Conservation (phyloP, 2,888 invertebrate species). For the Tenthredo distinguenda region DNA sequence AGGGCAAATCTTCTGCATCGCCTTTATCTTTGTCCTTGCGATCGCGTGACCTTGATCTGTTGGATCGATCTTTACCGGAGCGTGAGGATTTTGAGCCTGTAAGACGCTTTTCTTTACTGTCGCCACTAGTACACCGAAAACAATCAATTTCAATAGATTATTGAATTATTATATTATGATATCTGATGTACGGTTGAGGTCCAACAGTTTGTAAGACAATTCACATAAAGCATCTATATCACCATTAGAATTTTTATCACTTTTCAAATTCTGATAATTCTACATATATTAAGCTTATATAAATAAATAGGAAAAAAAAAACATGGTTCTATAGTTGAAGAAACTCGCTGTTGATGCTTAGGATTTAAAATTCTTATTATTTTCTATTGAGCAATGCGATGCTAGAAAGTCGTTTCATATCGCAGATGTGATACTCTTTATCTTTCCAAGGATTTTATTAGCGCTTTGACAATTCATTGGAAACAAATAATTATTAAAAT, state of each 20-base stretch:
- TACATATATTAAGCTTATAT: neutral
- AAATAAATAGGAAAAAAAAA: neutral
- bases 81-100: constrained; percentile 82
- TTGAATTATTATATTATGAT: constrained; percentile 57
- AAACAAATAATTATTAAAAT: constrained; percentile 29
- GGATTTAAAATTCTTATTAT: neutral
- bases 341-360: neutral
- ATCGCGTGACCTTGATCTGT: constrained; percentile 82
- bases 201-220: constrained; percentile 29
- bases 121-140: constrained; percentile 80
- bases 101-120: constrained; percentile 83
- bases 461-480: constrained; percentile 55
- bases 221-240: neutral
- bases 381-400: neutral
- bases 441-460: neutral
- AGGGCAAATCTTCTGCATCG: constrained; percentile 80
- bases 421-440: neutral
- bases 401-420: neutral
- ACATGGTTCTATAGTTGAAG: neutral
- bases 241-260: neutral
- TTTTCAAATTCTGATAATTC: neutral
- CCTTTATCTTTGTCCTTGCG: constrained; percentile 82
- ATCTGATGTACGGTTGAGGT: neutral
- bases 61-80: constrained; percentile 75
- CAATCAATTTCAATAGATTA: constrained; percentile 63